Percentiles rank a stretch among this genome's conserved stretches.
These are phyloP conservation scores for Drosophila cognata DNA, from an alignment of 2,888 invertebrate species.

Conservation along the genomic window DNA sequence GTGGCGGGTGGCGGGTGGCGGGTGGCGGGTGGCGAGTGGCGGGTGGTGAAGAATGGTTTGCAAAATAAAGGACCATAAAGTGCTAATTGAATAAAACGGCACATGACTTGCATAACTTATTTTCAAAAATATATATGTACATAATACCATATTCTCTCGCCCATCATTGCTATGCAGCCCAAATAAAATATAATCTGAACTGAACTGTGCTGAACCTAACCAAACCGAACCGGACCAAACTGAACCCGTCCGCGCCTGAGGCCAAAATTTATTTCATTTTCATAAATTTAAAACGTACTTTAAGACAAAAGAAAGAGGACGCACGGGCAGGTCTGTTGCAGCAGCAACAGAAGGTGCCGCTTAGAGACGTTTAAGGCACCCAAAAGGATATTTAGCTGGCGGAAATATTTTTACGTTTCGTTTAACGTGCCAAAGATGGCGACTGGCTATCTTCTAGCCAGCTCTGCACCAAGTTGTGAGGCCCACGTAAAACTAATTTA, in stretches of 20 bases:
- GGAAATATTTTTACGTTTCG: conserved; percentile 84
- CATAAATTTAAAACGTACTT: conserved; percentile 79
- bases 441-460: conserved; percentile 20
- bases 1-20: not conserved
- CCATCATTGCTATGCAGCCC: conserved; percentile 67
- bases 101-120: conserved; percentile 84
- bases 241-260: conserved; percentile 65
- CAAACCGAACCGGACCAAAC: conserved; percentile 3
- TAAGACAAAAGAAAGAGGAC: conserved; percentile 44
- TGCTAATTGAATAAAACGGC: conserved; percentile 84
- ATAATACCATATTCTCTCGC: conserved; percentile 19
- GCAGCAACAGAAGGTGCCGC: conserved; percentile 58
- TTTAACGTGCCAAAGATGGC: conserved; percentile 81
- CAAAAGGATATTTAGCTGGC: conserved; percentile 82
- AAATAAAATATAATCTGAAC: conserved; percentile 16
- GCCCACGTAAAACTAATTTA: conserved; percentile 79
- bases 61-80: conserved; percentile 82
- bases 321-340: not conserved
- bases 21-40: not conserved
- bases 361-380: conserved; percentile 72
- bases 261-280: conserved; percentile 74
- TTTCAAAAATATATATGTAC: conserved; percentile 66
- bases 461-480: conserved; percentile 46
- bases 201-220: not conserved
- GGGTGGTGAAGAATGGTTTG: conserved; percentile 30